Percentiles rank a stretch among this genome's conserved stretches.
Conservation (phyloP, 2,113 vertebrate genomes). For the Coturnix japonica region DNA sequence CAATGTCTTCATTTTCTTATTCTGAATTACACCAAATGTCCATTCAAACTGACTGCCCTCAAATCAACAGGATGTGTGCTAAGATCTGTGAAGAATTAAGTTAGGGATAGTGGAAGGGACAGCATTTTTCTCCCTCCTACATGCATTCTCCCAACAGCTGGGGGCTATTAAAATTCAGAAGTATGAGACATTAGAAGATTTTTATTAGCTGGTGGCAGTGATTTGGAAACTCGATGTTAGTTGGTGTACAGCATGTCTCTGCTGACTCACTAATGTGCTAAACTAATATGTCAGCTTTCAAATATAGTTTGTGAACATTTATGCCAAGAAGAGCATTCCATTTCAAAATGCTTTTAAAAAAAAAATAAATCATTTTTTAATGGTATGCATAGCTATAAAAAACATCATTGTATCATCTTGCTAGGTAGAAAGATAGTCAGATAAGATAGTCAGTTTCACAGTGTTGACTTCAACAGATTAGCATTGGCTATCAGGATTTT, state of each 20-base stretch:
- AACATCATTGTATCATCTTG: neutral
- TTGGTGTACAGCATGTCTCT: slow-evolving; percentile 49
- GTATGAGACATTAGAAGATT: slow-evolving; percentile 2
- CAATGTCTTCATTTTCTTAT: slow-evolving; percentile 58
- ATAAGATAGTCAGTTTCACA: neutral
- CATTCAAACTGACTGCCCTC: neutral
- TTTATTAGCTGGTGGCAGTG: slow-evolving; percentile 59
- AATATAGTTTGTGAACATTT: slow-evolving; percentile 16
- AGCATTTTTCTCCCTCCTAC: slow-evolving; percentile 12
- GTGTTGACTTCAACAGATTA: neutral
- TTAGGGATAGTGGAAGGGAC: neutral
- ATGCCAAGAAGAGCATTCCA: neutral
- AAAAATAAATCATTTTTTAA: slow-evolving; percentile 1
- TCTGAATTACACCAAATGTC: neutral
- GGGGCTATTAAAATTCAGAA: slow-evolving; percentile 13
- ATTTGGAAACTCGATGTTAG: slow-evolving; percentile 38
- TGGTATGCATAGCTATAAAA: neutral
- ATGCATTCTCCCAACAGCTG: slow-evolving; percentile 32
- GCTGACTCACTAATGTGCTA: slow-evolving; percentile 57
- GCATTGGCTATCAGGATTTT: neutral
- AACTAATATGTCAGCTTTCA: slow-evolving; percentile 34
- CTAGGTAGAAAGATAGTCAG: neutral
- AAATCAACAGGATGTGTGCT: slow-evolving; percentile 16
- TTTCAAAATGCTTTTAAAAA: neutral
- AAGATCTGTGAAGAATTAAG: neutral